A percentile compares a stretch with the other conserved stretches of the same genome.
These are phyloP conservation scores for Orchesella flavescens DNA, from an alignment of 2,888 invertebrate species.

Conservation along the genomic window DNA sequence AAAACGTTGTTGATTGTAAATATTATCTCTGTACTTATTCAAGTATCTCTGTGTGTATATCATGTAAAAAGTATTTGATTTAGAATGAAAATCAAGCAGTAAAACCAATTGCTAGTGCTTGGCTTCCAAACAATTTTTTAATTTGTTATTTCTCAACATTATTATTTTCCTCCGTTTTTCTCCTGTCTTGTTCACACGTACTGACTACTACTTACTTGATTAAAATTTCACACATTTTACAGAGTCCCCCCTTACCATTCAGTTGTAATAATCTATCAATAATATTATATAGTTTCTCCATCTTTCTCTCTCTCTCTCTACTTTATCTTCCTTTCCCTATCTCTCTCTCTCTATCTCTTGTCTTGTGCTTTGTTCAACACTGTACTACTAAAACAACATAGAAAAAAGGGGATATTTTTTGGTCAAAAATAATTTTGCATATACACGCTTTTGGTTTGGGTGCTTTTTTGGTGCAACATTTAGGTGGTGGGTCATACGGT, in stretches of 20 bases:
- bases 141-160: conserved; percentile 16
- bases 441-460: conserved; percentile 66
- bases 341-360: not conserved
- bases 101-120: conserved; percentile 25
- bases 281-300: not conserved
- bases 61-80: conserved; percentile 8
- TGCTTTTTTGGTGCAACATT: conserved; percentile 68
- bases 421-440: conserved; percentile 51
- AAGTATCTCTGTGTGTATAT: conserved; percentile 20
- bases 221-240: conserved; percentile 13
- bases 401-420: conserved; percentile 22
- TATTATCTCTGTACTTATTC: not conserved
- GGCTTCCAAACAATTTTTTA: conserved; percentile 12
- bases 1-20: conserved; percentile 3
- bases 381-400: not conserved
- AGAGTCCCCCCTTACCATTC: not conserved
- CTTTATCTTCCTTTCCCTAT: not conserved
- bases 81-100: conserved; percentile 3
- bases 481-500: conserved; percentile 68
- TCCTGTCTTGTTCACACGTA: conserved; percentile 13
- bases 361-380: not conserved
- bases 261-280: not conserved
- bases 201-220: conserved; percentile 12
- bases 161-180: not conserved
- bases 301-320: conserved; percentile 8